Evolutionary conservation across 2,113 vertebrate species (phyloP), one percentile per base, ranked within the genome.

Genomic region (Elephas maximus): DNA sequence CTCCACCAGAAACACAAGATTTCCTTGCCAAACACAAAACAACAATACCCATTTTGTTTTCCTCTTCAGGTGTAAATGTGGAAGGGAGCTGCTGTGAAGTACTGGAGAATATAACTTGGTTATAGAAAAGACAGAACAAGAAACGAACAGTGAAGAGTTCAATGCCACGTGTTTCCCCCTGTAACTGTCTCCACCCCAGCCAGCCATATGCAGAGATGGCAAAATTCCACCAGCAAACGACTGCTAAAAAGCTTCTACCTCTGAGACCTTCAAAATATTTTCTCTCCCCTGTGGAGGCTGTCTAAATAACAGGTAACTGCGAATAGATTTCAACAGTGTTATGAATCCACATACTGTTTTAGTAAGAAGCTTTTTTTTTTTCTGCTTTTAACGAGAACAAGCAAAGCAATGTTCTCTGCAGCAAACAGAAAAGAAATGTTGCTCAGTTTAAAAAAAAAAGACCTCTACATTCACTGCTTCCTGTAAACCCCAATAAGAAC

Each of bases 1-100:
- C 71, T 96, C 62, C 76, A 81, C 69, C 83, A 91, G 92, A 84
- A 85, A 33, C 4, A 88, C 33, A 88, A 65, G 94, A 89, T 88
- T 94, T 94, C 81, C 87, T 71, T 74, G 95, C 84, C 67, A 89
- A 87, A 63, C 45, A 74, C 1, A 94, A 96, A 74, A 63, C 4
- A 18, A 48, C 76, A 78, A 83, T 28, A 95, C 57, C 28, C 6
- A 83, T 62, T 57, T 80, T 24, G 2, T 65, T 89, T 90, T 96
- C 88, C 77, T 51, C 21, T 92, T 41, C 30, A 48, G 10, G 51
- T 1, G 73, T 57, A 37, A 91, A 79, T 51, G 79, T 81, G 48
- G n/a, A 86, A 33, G 15, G 74, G 79, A 63, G 81, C n/a, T 21
- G 20, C 87, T 95, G 90, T 24, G 44, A 89, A 79, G 11, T 53